phyloP scores from a whole-genome alignment of 2,797 vertebrate species.

The Platalea minor region DNA sequence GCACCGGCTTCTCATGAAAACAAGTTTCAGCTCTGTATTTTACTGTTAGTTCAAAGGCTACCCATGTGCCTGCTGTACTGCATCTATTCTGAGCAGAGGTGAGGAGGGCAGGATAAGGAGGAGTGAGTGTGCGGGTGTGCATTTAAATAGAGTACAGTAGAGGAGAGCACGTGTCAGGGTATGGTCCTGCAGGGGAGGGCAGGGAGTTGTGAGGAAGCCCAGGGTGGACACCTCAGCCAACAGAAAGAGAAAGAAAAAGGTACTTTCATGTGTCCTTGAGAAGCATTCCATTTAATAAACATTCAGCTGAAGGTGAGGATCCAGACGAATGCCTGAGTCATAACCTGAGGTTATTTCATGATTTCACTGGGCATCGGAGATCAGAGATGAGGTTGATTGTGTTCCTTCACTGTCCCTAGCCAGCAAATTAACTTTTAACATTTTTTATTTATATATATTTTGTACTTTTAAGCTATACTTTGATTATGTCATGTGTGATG shows the following conservation, averaged over 20 bases:
- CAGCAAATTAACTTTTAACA: background rate
- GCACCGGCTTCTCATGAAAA: background rate
- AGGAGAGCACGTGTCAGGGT: fast-evolving
- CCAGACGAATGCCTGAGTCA: fast-evolving
- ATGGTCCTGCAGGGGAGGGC: background rate
- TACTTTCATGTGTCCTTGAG: background rate
- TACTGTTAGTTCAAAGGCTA: background rate
- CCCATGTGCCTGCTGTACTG: background rate
- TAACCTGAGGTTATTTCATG: background rate
- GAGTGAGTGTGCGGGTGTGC: background rate
- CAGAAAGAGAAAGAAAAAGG: background rate
- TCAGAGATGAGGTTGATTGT: background rate
- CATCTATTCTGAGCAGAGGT: background rate
- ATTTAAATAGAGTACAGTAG: background rate
- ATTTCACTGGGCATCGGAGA: background rate
- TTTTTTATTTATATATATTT: background rate
- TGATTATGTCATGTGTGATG: background rate
- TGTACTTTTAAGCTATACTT: background rate
- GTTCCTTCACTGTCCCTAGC: background rate
- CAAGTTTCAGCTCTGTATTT: background rate
- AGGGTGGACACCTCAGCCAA: background rate
- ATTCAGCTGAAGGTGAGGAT: background rate
- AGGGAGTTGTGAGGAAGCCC: background rate
- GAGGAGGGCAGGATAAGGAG: background rate
- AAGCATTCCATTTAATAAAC: background rate